These are phyloP conservation scores for Zaprionus inermis DNA, from an alignment of 1,140 invertebrate genomes.

Conservation along the genomic window DNA sequence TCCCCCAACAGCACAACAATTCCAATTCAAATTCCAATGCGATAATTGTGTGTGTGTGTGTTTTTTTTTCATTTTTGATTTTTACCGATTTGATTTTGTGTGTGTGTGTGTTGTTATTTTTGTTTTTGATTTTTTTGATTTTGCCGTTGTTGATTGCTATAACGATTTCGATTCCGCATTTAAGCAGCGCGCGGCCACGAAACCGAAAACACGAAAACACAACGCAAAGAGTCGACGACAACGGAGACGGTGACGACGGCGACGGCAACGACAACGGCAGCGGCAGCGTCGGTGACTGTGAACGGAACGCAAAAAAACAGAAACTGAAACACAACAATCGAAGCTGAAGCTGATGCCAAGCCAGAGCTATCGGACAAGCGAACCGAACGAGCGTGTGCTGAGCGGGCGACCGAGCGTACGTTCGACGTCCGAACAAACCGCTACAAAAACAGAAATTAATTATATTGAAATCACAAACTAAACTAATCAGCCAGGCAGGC, in stretches of 20 bases:
- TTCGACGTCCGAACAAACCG: slow-evolving; percentile 71
- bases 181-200: slow-evolving; percentile 38
- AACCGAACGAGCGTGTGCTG: slow-evolving; percentile 10
- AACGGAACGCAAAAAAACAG: slow-evolving; percentile 47
- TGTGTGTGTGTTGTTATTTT: slow-evolving; percentile 1
- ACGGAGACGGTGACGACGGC: neutral
- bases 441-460: slow-evolving; percentile 80
- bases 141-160: slow-evolving; percentile 15
- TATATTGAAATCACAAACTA: slow-evolving; percentile 82
- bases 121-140: neutral
- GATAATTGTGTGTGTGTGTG: neutral
- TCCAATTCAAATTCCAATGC: slow-evolving; percentile 11
- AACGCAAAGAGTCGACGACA: slow-evolving; percentile 21
- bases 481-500: slow-evolving; percentile 76
- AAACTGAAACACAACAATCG: slow-evolving; percentile 54
- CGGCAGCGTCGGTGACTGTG: neutral
- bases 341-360: slow-evolving; percentile 42
- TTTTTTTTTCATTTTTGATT: neutral
- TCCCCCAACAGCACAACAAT: slow-evolving; percentile 14
- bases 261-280: slow-evolving; percentile 14
- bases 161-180: slow-evolving; percentile 24
- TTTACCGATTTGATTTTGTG: neutral
- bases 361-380: slow-evolving; percentile 22
- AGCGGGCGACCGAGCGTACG: slow-evolving; percentile 42
- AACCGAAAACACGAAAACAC: slow-evolving; percentile 30